Percentiles rank a stretch among this genome's conserved stretches.
phyloP scores from a whole-genome alignment of 2,113 vertebrate genomes.

The Lucifuga dentata region DNA sequence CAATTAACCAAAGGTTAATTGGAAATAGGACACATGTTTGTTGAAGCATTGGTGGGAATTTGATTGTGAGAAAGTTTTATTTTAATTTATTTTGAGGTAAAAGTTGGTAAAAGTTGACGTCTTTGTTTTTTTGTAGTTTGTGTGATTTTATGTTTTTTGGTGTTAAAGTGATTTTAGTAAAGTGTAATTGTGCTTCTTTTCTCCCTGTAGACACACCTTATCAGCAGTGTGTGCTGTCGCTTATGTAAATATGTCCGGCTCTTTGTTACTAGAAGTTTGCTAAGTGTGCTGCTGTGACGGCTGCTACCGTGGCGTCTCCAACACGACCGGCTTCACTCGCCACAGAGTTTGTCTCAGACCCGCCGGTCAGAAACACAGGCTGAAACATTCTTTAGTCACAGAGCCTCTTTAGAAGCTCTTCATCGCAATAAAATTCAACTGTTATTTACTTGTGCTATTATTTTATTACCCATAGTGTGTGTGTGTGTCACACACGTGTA shows the following conservation, averaged over 20 bases:
- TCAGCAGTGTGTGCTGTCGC: neutral
- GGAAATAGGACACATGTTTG: slow-evolving; percentile 54
- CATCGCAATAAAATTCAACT: slow-evolving; percentile 2
- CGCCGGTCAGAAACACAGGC: slow-evolving; percentile 14
- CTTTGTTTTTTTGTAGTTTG: no score
- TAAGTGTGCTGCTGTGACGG: slow-evolving; percentile 28
- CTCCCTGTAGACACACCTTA: slow-evolving; percentile 13
- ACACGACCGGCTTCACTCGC: no score
- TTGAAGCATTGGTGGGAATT: slow-evolving; percentile 27
- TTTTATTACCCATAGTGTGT: slow-evolving; percentile 27
- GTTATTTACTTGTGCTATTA: slow-evolving; percentile 4
- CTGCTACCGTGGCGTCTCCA: slow-evolving; percentile 40
- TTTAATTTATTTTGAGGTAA: no score
- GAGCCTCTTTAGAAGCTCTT: slow-evolving; percentile 10
- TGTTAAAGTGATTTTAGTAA: no score
- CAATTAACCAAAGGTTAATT: slow-evolving; percentile 69
- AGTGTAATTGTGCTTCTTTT: neutral
- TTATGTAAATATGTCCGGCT: slow-evolving; percentile 21
- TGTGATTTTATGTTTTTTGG: no score
- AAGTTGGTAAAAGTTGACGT: no score
- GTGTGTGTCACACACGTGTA: slow-evolving; percentile 55
- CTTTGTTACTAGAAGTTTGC: slow-evolving; percentile 33
- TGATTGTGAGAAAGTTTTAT: slow-evolving; percentile 7
- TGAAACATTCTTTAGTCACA: slow-evolving; percentile 13
- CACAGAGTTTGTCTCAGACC: slow-evolving; percentile 39